A percentile compares a stretch with the other conserved stretches of the same genome.
Conservation (phyloP, 2,113 vertebrate species). For the Dipodomys spectabilis region DNA sequence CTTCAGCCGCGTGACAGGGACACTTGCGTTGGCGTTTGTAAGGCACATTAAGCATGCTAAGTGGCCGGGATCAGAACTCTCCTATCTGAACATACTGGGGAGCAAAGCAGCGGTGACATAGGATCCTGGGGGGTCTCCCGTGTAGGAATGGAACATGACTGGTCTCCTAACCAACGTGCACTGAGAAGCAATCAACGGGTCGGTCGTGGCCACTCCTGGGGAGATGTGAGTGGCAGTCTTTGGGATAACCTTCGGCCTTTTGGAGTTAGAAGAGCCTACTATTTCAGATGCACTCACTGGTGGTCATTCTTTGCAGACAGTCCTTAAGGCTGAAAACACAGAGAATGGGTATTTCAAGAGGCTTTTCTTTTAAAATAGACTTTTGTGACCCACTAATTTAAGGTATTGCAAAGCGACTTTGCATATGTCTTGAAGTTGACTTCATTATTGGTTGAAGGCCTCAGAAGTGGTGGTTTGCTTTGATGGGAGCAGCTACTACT, state of each 20-base stretch:
- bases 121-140: constrained; percentile 87
- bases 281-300: constrained; percentile 98
- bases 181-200: constrained; percentile 94
- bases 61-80: constrained; percentile 89
- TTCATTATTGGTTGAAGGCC: constrained; percentile 96
- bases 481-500: constrained; percentile 97
- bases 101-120: constrained; percentile 88
- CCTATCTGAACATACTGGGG: constrained; percentile 90
- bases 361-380: constrained; percentile 99
- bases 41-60: constrained; percentile 88
- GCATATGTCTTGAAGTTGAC: constrained; percentile 98
- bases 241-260: constrained; percentile 99
- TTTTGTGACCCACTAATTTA: constrained; percentile 98
- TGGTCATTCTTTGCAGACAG: constrained; percentile 97
- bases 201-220: constrained; percentile 91
- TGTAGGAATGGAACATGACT: constrained; percentile 86
- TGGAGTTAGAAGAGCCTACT: constrained; percentile 94
- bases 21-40: constrained; percentile 83
- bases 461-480: constrained; percentile 97
- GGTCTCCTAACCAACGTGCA: constrained; percentile 91
- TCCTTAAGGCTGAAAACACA: constrained; percentile 98
- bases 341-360: constrained; percentile 99
- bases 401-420: constrained; percentile 98
- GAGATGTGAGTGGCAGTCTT: constrained; percentile 94
- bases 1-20: constrained; percentile 87